phyloP scores from a whole-genome alignment of 1,140 invertebrate species.

The Calycopis cecrops region DNA sequence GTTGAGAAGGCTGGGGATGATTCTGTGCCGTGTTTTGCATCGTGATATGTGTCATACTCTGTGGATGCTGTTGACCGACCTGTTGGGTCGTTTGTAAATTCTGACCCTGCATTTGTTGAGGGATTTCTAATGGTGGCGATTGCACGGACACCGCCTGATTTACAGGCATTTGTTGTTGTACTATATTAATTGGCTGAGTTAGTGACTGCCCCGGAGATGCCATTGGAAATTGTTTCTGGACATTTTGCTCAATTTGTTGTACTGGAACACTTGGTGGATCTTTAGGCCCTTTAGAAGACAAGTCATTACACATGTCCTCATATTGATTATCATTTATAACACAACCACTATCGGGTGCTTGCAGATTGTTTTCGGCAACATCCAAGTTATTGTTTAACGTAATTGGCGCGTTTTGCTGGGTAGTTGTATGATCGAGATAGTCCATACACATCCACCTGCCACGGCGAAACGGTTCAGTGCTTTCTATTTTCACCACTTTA shows the following conservation, averaged over 20 bases:
- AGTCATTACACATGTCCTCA: slow-evolving; percentile 66
- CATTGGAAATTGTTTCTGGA: slow-evolving; percentile 70
- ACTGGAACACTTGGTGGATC: slow-evolving; percentile 65
- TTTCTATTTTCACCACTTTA: slow-evolving; percentile 97
- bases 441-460: slow-evolving; percentile 97
- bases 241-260: slow-evolving; percentile 64
- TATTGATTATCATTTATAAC: slow-evolving; percentile 70
- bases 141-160: slow-evolving; percentile 67
- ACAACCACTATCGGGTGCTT: slow-evolving; percentile 69
- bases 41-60: slow-evolving; percentile 72
- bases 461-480: slow-evolving; percentile 93
- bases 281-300: slow-evolving; percentile 61
- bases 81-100: slow-evolving; percentile 59
- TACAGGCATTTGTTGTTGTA: slow-evolving; percentile 67
- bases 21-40: slow-evolving; percentile 57
- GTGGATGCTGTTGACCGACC: slow-evolving; percentile 64
- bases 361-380: slow-evolving; percentile 55
- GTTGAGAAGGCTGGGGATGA: slow-evolving; percentile 56
- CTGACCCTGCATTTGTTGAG: slow-evolving; percentile 67
- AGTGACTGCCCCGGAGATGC: slow-evolving; percentile 71
- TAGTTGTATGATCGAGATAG: slow-evolving; percentile 90
- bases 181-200: slow-evolving; percentile 68
- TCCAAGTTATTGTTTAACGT: slow-evolving; percentile 70
- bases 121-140: slow-evolving; percentile 70
- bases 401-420: slow-evolving; percentile 73